phyloP scores from a whole-genome alignment of 2,888 invertebrate genomes.

The Phortica okadai region DNA sequence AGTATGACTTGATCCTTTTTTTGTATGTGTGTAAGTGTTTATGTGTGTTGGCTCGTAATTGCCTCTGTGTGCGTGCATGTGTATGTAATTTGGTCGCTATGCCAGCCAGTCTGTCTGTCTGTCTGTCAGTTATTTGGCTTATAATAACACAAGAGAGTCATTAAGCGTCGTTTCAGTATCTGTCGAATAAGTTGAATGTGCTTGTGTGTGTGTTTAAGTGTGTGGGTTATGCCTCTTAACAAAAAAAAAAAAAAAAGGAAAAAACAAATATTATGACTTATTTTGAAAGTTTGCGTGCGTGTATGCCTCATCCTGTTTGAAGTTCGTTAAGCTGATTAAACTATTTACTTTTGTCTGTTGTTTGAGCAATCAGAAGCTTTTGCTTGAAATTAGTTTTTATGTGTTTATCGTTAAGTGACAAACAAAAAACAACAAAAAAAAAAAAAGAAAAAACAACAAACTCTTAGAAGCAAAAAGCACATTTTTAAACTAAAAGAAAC shows the following conservation, averaged over 20 bases:
- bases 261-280: too few relatives aligned
- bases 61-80: slow-evolving; percentile 25
- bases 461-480: not conserved
- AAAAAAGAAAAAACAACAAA: not conserved
- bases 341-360: not conserved
- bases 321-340: slow-evolving; percentile 60
- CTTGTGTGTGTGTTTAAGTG: not conserved
- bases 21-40: not conserved
- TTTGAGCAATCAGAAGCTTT: not conserved
- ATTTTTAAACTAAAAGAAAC: not conserved
- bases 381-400: not conserved
- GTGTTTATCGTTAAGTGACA: slow-evolving; percentile 2
- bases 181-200: slow-evolving; percentile 11
- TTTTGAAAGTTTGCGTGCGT: too few relatives aligned
- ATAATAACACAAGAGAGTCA: slow-evolving; percentile 62
- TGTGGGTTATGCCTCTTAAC: slow-evolving; percentile 3
- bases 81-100: not conserved
- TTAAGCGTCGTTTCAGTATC: slow-evolving; percentile 59
- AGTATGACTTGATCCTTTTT: slow-evolving; percentile 3
- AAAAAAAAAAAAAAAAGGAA: slow-evolving; percentile 33
- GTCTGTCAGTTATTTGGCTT: slow-evolving; percentile 27
- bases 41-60: slow-evolving; percentile 11
- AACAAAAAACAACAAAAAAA: not conserved
- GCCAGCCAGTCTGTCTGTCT: not conserved
- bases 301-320: slow-evolving; percentile 36